phyloP scores from a whole-genome alignment of 2,113 vertebrate genomes.

The Solea senegalensis region DNA sequence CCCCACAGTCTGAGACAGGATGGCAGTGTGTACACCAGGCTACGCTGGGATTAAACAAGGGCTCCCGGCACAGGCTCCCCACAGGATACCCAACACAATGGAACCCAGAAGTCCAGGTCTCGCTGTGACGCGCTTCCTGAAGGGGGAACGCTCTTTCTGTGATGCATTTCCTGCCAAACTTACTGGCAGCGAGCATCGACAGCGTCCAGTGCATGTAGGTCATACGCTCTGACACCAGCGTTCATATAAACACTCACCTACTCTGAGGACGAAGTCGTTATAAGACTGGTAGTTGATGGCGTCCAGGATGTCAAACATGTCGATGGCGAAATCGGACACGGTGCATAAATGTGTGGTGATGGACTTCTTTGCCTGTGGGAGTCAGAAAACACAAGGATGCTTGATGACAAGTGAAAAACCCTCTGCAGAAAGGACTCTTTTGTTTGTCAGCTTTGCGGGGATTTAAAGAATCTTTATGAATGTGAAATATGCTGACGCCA shows the following conservation, averaged over 20 bases:
- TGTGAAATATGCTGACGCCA: slow-evolving; percentile 53
- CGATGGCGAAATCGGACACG: slow-evolving; percentile 94
- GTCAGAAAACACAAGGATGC: slow-evolving; percentile 1
- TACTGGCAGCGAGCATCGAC: slow-evolving; percentile 42
- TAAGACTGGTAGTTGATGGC: slow-evolving; percentile 99
- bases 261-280: slow-evolving; percentile 97
- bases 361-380: slow-evolving; percentile 88
- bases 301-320: slow-evolving; percentile 97
- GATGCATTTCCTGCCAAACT: slow-evolving; percentile 70
- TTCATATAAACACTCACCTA: slow-evolving; percentile 85
- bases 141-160: slow-evolving; percentile 44
- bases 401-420: slow-evolving; percentile 9
- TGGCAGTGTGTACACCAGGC: slow-evolving; percentile 67
- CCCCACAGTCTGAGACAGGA: slow-evolving; percentile 66
- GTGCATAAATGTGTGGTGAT: slow-evolving; percentile 92
- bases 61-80: slow-evolving; percentile 54
- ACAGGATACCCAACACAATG: slow-evolving; percentile 81
- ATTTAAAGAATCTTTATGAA: slow-evolving; percentile 55
- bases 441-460: slow-evolving; percentile 54
- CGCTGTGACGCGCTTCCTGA: slow-evolving; percentile 70
- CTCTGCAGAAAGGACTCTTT: slow-evolving; percentile 49
- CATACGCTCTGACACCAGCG: slow-evolving; percentile 26
- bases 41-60: slow-evolving; percentile 62
- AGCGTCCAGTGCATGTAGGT: slow-evolving; percentile 48
- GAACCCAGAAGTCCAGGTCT: slow-evolving; percentile 58